Conservation (phyloP, 2,888 invertebrate genomes). For the Leucania comma region DNA sequence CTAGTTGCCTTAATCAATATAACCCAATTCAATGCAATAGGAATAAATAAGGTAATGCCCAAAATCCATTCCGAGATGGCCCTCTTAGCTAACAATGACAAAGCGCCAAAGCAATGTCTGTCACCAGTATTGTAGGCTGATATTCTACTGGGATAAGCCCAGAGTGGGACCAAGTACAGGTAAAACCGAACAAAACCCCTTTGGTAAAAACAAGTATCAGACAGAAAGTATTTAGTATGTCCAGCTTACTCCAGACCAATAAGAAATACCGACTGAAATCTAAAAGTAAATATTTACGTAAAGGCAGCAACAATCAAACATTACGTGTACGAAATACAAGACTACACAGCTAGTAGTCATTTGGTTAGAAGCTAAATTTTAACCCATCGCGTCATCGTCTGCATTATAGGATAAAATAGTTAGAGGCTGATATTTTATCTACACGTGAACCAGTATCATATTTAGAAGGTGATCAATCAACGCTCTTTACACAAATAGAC, state of each 20-base stretch:
- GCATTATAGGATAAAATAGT: not conserved
- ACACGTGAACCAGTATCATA: conserved; percentile 28
- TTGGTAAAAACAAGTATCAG: not conserved
- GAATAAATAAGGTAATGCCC: not conserved
- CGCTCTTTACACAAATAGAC: conserved; percentile 39
- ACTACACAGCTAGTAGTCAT: conserved; percentile 7
- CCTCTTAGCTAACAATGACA: not conserved
- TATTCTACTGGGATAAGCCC: not conserved
- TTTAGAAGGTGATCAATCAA: conserved; percentile 54
- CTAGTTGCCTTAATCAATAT: not conserved
- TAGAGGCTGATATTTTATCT: conserved; percentile 22
- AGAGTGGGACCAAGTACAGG: not conserved
- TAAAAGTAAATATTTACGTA: conserved; percentile 30
- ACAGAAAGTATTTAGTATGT: conserved; percentile 6
- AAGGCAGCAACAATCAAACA: conserved; percentile 15
- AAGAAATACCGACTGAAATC: conserved; percentile 6
- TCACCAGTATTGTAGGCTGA: too few relatives aligned
- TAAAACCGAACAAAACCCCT: not conserved
- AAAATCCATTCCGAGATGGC: not conserved
- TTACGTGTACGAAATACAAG: conserved; percentile 2
- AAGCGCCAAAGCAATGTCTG: not conserved
- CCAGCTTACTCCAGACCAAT: not conserved
- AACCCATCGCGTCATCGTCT: not conserved
- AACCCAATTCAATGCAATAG: not conserved
- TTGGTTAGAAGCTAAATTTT: conserved; percentile 2